Percentiles rank a stretch among this genome's conserved stretches.
Evolutionary conservation across 1,140 invertebrate genomes (phyloP).

Genomic region (Heliothis subflexa): DNA sequence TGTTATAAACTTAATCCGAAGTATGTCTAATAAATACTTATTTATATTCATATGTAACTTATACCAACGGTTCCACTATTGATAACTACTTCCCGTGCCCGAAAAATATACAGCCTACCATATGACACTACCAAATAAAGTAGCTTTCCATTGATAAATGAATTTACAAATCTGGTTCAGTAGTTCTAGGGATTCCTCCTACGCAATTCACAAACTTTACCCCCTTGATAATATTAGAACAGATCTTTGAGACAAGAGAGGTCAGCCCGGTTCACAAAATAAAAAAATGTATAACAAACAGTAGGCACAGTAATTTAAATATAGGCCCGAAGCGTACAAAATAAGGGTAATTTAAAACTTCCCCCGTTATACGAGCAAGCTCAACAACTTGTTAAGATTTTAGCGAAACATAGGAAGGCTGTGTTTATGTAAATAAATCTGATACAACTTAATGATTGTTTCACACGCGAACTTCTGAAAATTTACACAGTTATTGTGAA

Average conservation of each 20-base stretch:
- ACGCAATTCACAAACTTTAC: too few species aligned
- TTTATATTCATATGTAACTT: too few species aligned
- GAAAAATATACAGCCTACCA: too few species aligned
- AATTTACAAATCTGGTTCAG: too few species aligned
- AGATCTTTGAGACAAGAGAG: not conserved
- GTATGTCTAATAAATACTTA: too few species aligned
- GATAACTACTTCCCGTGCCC: too few species aligned
- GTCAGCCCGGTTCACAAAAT: not conserved
- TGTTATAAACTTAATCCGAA: too few species aligned
- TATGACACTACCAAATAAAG: too few species aligned
- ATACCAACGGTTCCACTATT: too few species aligned
- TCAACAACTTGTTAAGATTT: conserved; percentile 38
- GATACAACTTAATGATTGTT: conserved; percentile 38
- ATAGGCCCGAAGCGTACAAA: conserved; percentile 4
- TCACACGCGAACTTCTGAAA: conserved; percentile 39
- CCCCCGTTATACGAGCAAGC: conserved; percentile 15
- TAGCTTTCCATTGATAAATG: too few species aligned
- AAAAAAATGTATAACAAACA: not conserved
- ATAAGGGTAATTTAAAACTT: conserved; percentile 27
- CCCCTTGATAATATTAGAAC: not conserved
- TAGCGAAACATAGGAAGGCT: conserved; percentile 34
- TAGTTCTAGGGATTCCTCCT: too few species aligned
- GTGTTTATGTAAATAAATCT: conserved; percentile 49
- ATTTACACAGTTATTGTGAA: conserved; percentile 15
- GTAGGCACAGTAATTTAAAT: conserved; percentile 8